phyloP scores from a whole-genome alignment of 2,797 vertebrate species.

The Girardinus metallicus region DNA sequence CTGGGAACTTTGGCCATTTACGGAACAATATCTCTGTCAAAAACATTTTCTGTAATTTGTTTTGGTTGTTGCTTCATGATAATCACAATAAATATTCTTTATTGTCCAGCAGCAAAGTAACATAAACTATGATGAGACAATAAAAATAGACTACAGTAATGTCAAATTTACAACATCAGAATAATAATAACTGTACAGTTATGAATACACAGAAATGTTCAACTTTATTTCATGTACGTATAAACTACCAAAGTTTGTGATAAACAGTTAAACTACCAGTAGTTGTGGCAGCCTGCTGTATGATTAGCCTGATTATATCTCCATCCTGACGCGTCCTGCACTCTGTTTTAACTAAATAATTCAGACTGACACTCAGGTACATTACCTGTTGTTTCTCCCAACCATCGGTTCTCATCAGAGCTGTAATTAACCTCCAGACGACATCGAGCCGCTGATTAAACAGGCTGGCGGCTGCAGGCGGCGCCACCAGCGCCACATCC shows the following conservation, averaged over 20 bases:
- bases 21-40: too few relatives aligned
- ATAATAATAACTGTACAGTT: background rate
- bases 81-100: background rate
- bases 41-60: background rate
- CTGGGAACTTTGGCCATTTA: too few relatives aligned
- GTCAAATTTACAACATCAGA: background rate
- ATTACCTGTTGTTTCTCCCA: conserved; percentile 29
- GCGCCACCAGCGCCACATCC: conserved; percentile 12
- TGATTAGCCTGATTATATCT: background rate
- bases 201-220: background rate
- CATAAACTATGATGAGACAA: background rate
- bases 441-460: conserved; percentile 63
- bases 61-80: background rate
- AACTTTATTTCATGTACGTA: background rate
- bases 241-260: background rate
- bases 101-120: background rate
- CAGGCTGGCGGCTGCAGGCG: conserved; percentile 37
- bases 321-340: background rate
- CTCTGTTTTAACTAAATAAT: background rate
- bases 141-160: background rate
- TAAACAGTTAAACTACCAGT: background rate
- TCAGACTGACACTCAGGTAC: conserved; percentile 12
- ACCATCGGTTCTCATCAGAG: conserved; percentile 65
- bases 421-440: conserved; percentile 61
- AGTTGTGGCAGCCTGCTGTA: background rate